phyloP scores from a whole-genome alignment of 2,797 vertebrate genomes.

The Vireo griseus region DNA sequence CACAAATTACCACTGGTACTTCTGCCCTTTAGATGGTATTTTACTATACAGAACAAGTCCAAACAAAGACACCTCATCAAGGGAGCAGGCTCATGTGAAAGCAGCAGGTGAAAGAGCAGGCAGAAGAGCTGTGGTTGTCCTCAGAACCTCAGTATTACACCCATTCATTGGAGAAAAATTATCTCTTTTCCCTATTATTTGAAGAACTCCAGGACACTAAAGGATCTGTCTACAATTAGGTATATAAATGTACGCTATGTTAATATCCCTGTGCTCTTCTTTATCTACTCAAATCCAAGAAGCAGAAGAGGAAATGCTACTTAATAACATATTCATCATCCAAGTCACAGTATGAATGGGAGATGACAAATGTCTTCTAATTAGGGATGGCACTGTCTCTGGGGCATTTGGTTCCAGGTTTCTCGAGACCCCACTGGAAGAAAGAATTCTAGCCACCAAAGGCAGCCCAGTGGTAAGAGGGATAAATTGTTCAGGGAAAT shows the following conservation, averaged over 20 bases:
- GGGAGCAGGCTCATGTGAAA: rapidly evolving
- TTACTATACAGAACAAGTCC: not conserved
- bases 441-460: not conserved
- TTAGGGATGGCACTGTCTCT: not conserved
- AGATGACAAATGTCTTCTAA: not conserved
- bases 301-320: not conserved
- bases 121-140: not conserved
- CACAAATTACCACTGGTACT: not conserved
- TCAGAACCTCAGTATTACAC: not conserved
- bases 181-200: not conserved
- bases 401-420: not conserved
- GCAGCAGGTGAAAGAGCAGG: not conserved
- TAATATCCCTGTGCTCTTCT: not conserved
- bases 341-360: not conserved
- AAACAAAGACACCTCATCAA: not conserved
- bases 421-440: not conserved
- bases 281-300: not conserved
- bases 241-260: not conserved
- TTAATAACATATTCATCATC: not conserved
- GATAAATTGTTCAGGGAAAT: not conserved
- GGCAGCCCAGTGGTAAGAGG: rapidly evolving
- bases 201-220: not conserved
- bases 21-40: not conserved
- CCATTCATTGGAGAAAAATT: not conserved
- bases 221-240: not conserved